These are phyloP conservation scores for Parauchenoglanis punctatus DNA, from an alignment of 2,797 vertebrate species.

Conservation along the genomic window DNA sequence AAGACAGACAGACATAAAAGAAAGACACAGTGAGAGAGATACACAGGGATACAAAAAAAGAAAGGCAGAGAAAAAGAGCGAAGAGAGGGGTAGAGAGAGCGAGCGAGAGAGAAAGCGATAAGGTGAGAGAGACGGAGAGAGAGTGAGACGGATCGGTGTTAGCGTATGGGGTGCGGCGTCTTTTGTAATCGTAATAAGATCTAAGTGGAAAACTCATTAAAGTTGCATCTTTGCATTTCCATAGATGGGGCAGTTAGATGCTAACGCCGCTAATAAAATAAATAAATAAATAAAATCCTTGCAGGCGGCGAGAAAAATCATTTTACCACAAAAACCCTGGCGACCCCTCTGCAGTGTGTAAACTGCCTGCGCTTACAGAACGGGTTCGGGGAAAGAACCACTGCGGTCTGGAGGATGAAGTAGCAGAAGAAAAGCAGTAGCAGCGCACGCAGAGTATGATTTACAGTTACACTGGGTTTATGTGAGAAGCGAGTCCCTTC, in stretches of 20 bases:
- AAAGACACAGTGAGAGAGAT: not conserved
- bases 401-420: not conserved
- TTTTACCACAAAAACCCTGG: not conserved
- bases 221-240: constrained; percentile 59
- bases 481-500: no score
- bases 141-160: constrained; percentile 22
- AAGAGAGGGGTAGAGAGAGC: not conserved
- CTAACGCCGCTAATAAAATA: not conserved
- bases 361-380: not conserved
- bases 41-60: not conserved
- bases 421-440: not conserved
- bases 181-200: constrained; percentile 57
- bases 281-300: no score
- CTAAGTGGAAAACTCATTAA: constrained; percentile 67
- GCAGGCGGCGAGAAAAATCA: no score
- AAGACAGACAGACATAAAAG: no score
- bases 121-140: not conserved
- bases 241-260: not conserved
- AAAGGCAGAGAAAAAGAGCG: no score
- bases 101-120: not conserved
- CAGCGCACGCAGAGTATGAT: no score
- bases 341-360: not conserved
- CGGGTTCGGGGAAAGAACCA: not conserved
- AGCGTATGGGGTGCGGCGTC: constrained; percentile 48
- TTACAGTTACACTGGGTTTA: not conserved